These are phyloP conservation scores for Epirrita christyi DNA, from an alignment of 2,888 invertebrate genomes.

Conservation along the genomic window DNA sequence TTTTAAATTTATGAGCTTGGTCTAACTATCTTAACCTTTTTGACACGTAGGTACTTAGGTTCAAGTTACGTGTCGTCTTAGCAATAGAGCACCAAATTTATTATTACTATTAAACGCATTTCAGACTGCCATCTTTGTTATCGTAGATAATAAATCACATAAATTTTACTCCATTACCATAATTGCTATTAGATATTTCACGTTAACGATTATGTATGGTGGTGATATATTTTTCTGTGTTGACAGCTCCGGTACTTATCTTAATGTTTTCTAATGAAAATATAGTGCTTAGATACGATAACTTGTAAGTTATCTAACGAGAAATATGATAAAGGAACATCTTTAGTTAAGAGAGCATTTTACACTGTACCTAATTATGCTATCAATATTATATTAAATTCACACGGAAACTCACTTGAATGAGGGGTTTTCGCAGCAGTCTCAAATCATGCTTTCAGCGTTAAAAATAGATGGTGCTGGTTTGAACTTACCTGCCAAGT, in stretches of 20 bases:
- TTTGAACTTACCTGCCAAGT: too few species aligned
- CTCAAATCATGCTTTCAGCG: too few species aligned
- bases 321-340: conserved; percentile 9
- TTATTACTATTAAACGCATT: conserved; percentile 14
- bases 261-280: conserved; percentile 46
- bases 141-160: conserved; percentile 47
- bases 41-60: not conserved
- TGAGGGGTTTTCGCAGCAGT: too few species aligned
- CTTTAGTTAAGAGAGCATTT: not conserved
- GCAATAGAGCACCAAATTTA: not conserved
- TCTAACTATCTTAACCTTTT: not conserved
- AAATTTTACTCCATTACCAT: conserved; percentile 53
- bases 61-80: not conserved
- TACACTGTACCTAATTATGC: not conserved
- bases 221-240: conserved; percentile 45
- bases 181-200: conserved; percentile 52
- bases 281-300: conserved; percentile 36
- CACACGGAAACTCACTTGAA: conserved; percentile 22
- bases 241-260: conserved; percentile 42
- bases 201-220: conserved; percentile 47
- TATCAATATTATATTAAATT: conserved; percentile 21
- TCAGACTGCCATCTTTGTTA: conserved; percentile 46
- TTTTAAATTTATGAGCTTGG: conserved; percentile 36
- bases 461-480: too few species aligned
- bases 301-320: conserved; percentile 8